phyloP scores from a whole-genome alignment of 2,888 invertebrate genomes.

The Macrosiphum euphorbiae region DNA sequence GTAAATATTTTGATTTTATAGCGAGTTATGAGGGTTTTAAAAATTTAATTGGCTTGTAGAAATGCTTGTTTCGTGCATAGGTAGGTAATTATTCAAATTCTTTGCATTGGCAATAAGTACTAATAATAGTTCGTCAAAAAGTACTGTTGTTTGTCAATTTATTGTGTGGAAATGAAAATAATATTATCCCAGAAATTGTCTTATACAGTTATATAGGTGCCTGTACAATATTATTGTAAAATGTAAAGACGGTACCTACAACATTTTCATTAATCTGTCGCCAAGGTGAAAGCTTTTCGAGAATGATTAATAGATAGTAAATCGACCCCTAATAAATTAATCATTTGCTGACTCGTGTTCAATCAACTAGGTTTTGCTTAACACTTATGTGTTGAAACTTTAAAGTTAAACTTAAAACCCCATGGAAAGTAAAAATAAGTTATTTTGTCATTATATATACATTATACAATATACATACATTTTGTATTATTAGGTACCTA shows the following conservation, averaged over 20 bases:
- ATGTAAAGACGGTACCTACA: slow-evolving; percentile 5
- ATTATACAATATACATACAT: not conserved
- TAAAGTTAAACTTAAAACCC: not conserved
- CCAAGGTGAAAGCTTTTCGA: slow-evolving; percentile 17
- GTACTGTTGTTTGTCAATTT: not conserved
- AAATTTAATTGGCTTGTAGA: not conserved
- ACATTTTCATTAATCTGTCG: slow-evolving; percentile 21
- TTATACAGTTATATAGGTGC: not conserved
- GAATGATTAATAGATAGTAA: slow-evolving; percentile 51
- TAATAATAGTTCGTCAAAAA: not conserved
- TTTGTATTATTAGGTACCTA: not conserved
- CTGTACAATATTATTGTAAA: slow-evolving; percentile 28
- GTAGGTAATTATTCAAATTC: not conserved
- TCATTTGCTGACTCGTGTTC: slow-evolving; percentile 35
- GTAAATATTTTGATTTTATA: not conserved
- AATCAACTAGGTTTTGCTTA: slow-evolving; percentile 28
- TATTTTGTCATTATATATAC: not conserved
- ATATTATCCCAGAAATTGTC: not conserved
- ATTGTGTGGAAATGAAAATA: not conserved
- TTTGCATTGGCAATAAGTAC: not conserved
- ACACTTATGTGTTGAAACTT: not conserved
- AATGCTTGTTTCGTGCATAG: not conserved
- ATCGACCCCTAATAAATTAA: slow-evolving; percentile 41
- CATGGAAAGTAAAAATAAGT: not conserved
- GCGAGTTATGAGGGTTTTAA: not conserved